A percentile compares a stretch with the other conserved stretches of the same genome.
Evolutionary conservation across 1,140 invertebrate genomes (phyloP).

Genomic region (Thalassaphorura encarpata): DNA sequence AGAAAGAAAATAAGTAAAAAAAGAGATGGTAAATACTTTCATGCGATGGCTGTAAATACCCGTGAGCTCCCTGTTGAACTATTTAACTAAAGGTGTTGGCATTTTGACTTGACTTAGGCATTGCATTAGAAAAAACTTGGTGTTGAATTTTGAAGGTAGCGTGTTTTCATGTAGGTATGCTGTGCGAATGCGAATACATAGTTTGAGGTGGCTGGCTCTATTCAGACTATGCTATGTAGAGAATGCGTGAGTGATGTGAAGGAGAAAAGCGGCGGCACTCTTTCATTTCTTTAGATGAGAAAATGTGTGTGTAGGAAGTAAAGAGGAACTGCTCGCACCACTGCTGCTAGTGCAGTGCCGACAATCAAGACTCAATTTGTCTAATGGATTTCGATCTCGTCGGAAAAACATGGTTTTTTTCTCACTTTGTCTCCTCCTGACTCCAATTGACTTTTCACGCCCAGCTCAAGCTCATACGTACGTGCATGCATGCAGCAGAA

Average conservation of each 20-base stretch:
- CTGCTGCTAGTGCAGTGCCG: slow-evolving; percentile 9
- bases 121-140: background rate
- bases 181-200: background rate
- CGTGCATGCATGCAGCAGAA: background rate
- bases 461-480: background rate
- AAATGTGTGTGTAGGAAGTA: background rate
- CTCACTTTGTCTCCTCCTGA: background rate
- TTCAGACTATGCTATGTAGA: background rate
- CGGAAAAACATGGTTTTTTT: background rate
- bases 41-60: too few relatives aligned
- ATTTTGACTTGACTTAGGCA: too few relatives aligned
- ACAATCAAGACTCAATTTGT: slow-evolving; percentile 33
- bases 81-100: too few relatives aligned
- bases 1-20: too few relatives aligned
- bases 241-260: background rate
- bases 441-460: background rate
- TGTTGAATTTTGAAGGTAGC: too few relatives aligned
- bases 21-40: too few relatives aligned
- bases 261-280: background rate
- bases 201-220: background rate
- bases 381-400: slow-evolving; percentile 30
- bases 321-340: background rate
- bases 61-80: too few relatives aligned
- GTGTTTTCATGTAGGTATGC: too few relatives aligned
- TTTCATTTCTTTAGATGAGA: background rate